Base-by-base conservation (phyloP, 2,888 invertebrate species). In the Harpalus rufipes region DNA sequence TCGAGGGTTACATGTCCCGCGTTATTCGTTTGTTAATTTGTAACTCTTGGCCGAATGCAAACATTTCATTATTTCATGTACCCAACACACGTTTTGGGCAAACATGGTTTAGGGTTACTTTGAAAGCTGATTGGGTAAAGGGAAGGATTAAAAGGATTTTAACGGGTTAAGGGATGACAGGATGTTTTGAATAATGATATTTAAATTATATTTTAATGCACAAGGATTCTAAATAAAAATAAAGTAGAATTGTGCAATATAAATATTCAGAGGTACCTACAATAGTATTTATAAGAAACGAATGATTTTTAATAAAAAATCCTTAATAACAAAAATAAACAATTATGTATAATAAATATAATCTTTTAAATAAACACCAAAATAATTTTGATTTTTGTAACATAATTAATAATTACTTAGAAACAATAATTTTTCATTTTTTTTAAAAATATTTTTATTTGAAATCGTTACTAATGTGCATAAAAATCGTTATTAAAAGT, bases 91-190 rank as follows among this genome's bases (percentile, higher is more conserved):
- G 41, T 63, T 41, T 80, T 59, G 51, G 32, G 72, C 72, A 82
- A 82, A 82, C 41, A 82, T 18, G 21, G 83, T 74, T 32, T 82
- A 18, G 32, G 51, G 41, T 83, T 83, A 61, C 83, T 44, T 12
- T 59, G 68, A 61, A 83, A 83, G 83, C 83, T 83, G 83, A 83
- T 74, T 76, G 74, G 56, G 58, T 58, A 78, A 78, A 78, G 76
- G 58, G 76, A 56, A 56, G 78, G 58, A 78, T 78, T 78, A 58
- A 58, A 78, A 78, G 78, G 56, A 78, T 58, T 78, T 78, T 25
- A 1, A 25, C 56, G n/a, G 56, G 78, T 18, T n/a, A 32, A 18
- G 21, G 10, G 74, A 41, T 51, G 6, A 18, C 72, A 7, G 8
- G 12, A 32, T 0, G 32, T 21, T 63, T 63, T 63, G 12, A 32